Percentiles rank a stretch among this genome's conserved stretches.
Conservation (phyloP, 2,797 vertebrate species). For the Intellagama lesueurii region DNA sequence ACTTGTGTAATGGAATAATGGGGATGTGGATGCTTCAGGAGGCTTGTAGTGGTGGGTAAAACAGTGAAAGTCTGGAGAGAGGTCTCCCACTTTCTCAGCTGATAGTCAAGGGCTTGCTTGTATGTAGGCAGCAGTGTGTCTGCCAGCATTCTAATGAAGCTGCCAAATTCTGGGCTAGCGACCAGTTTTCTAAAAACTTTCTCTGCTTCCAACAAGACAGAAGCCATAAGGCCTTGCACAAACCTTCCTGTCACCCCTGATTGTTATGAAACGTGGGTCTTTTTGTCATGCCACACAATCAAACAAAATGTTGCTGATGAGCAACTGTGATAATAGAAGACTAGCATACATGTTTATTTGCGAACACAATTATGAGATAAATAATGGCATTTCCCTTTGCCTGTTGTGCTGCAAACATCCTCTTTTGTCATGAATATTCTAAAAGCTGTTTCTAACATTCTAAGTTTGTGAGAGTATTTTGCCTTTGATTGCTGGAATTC, state of each 20-base stretch:
- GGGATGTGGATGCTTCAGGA: background rate
- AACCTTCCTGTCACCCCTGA: background rate
- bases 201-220: background rate
- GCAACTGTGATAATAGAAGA: slow-evolving; percentile 1
- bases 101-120: background rate
- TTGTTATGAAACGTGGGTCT: background rate
- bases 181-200: background rate
- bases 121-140: background rate
- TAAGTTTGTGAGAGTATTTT: background rate
- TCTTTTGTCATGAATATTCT: background rate
- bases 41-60: background rate
- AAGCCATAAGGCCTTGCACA: background rate
- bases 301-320: background rate
- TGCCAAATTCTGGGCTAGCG: slow-evolving; percentile 1
- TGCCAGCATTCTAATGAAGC: slow-evolving; percentile 1
- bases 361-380: background rate
- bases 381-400: background rate
- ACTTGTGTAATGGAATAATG: background rate
- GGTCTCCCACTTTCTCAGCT: background rate
- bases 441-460: background rate
- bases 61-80: background rate
- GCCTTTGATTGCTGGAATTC: background rate
- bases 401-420: background rate
- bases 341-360: background rate
- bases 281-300: slow-evolving; percentile 1